Base-by-base conservation (phyloP, 2,888 invertebrate genomes). In the Thelaira solivaga region DNA sequence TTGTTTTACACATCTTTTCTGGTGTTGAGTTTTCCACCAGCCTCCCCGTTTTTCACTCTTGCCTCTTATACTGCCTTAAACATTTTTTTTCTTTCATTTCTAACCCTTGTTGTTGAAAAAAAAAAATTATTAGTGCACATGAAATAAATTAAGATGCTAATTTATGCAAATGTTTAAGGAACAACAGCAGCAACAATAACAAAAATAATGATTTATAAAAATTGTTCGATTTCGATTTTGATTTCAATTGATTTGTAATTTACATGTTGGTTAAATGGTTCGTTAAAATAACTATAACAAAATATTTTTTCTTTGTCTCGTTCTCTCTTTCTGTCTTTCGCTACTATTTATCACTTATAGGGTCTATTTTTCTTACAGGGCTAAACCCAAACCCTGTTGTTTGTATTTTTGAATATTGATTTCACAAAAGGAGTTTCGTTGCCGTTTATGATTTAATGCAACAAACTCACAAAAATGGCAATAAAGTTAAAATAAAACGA, bases 211-310 rank as follows among this genome's bases (percentile, higher is more conserved):
- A 62, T 62, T 62, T 77, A 36, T 68, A 68, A 64, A 18, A 61
- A 31, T 13, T 47, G 53, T 57, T 73, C 64, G 62, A 57, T 73
- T 73, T 72, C 55, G 20, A 69, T 73, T 73, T 72, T 47, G 20
- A 69, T 47, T 57, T 61, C 72, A 68, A 76, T 77, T 77, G 72
- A 68, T 73, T 77, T 77, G 51, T 73, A 73, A 77, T 77, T 77
- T 73, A 68, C 73, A 73, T 69, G 55, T 69, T 64, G 77, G 77
- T 77, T 77, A 73, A 68, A 77, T 77, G 77, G 68, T 77, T 76
- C 43, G 62, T 71, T 76, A 34, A 34, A 47, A 76, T 67, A 67
- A 71, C 53, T 71, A 65, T 49, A 71, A 53, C 65, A 71, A 61
- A 24, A 49, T 53, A 41, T 6, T 1, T 24, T 7, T 18, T 36